phyloP scores from a whole-genome alignment of 1,140 invertebrate species.

The Parapsyche elsis region DNA sequence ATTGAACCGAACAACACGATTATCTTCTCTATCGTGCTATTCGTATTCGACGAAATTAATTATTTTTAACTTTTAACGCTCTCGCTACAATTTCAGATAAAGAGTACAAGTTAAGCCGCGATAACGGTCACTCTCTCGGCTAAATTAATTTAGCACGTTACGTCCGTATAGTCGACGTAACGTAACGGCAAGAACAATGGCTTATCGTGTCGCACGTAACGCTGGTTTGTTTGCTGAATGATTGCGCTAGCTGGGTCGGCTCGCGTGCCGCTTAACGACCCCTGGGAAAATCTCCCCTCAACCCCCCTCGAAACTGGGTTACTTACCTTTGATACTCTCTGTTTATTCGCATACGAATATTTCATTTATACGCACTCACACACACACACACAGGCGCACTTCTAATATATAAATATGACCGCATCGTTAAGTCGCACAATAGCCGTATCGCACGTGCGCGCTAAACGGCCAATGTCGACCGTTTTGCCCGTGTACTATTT shows the following conservation, averaged over 20 bases:
- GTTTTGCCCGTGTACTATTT: background rate
- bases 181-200: slow-evolving; percentile 43
- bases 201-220: slow-evolving; percentile 53
- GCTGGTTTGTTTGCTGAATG: slow-evolving; percentile 51
- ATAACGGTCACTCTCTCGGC: background rate
- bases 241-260: slow-evolving; percentile 19
- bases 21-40: no score
- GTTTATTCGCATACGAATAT: background rate
- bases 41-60: background rate
- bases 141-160: slow-evolving; percentile 10
- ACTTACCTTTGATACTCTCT: background rate
- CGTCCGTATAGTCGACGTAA: background rate
- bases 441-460: background rate
- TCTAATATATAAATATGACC: slow-evolving; percentile 14
- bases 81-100: background rate
- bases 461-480: background rate
- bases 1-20: no score
- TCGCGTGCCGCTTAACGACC: slow-evolving; percentile 42
- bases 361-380: background rate
- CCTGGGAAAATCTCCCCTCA: slow-evolving; percentile 10
- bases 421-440: slow-evolving; percentile 15
- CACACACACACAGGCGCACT: background rate
- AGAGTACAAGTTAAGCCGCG: background rate
- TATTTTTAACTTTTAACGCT: background rate
- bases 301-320: slow-evolving; percentile 30